Percentiles rank a stretch among this genome's conserved stretches.
These are phyloP conservation scores for Psephotus haematonotus DNA, from an alignment of 2,113 vertebrate species.

Conservation along the genomic window DNA sequence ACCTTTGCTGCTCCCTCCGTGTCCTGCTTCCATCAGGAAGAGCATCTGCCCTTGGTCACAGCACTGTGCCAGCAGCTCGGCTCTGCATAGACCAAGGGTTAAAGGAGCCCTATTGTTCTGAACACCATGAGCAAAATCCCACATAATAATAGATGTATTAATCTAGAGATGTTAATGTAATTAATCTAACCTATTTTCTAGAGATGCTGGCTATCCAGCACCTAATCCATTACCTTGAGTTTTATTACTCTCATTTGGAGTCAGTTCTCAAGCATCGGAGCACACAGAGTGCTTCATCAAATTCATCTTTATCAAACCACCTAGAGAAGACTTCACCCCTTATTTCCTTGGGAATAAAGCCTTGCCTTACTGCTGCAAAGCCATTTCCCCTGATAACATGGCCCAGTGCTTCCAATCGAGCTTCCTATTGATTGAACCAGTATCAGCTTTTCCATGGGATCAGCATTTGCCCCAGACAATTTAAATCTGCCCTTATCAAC, in stretches of 20 bases:
- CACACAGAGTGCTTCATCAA: rapidly evolving
- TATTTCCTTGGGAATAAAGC: neutral
- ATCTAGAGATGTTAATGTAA: neutral
- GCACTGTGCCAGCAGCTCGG: neutral
- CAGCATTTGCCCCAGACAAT: neutral
- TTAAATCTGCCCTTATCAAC: neutral
- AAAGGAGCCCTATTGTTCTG: too few relatives aligned
- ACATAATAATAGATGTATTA: neutral
- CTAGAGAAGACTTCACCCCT: rapidly evolving
- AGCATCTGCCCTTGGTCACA: neutral
- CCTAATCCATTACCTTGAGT: neutral
- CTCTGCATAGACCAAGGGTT: neutral
- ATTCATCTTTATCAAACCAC: rapidly evolving
- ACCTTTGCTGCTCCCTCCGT: neutral
- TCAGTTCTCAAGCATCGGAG: neutral
- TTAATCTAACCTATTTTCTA: neutral
- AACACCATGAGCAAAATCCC: neutral
- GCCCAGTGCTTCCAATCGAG: neutral
- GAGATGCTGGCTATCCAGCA: neutral
- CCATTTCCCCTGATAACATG: rapidly evolving
- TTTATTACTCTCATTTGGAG: neutral
- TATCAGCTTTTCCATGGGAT: neutral
- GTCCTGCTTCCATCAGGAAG: neutral
- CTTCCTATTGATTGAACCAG: neutral
- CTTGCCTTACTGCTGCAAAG: neutral